phyloP scores from a whole-genome alignment of 2,888 invertebrate species.

The Meteorus cinctellus region DNA sequence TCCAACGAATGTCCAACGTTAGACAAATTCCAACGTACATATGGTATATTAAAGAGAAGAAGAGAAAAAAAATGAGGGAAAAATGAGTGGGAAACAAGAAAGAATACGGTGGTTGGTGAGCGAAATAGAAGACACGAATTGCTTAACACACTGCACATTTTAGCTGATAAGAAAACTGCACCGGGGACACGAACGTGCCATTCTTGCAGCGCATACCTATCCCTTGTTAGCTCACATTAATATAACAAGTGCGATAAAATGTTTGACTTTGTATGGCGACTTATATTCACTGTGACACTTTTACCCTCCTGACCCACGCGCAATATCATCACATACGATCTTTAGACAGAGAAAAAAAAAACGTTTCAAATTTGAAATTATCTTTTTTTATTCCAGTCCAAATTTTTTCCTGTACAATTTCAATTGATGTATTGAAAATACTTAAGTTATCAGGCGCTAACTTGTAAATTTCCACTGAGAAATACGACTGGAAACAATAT shows the following conservation, averaged over 20 bases:
- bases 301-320: background rate
- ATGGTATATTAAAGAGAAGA: constrained; percentile 7
- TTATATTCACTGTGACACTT: constrained; percentile 30
- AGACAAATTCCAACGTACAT: constrained; percentile 3
- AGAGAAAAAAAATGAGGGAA: constrained; percentile 11
- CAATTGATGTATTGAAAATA: too few species aligned
- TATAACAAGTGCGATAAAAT: constrained; percentile 44
- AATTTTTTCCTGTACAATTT: too few species aligned
- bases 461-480: too few species aligned
- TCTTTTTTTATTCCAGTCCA: too few species aligned
- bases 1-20: background rate
- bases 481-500: too few species aligned
- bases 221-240: constrained; percentile 45
- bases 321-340: background rate
- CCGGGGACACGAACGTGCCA: constrained; percentile 47
- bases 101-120: constrained; percentile 4
- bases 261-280: constrained; percentile 37
- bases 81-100: constrained; percentile 14
- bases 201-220: constrained; percentile 47
- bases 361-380: too few species aligned
- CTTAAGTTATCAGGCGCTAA: too few species aligned
- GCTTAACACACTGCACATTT: constrained; percentile 45
- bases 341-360: background rate
- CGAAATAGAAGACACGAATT: constrained; percentile 44
- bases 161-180: constrained; percentile 48